These are phyloP conservation scores for Prunella strophiata DNA, from an alignment of 2,797 vertebrate genomes.

Conservation along the genomic window DNA sequence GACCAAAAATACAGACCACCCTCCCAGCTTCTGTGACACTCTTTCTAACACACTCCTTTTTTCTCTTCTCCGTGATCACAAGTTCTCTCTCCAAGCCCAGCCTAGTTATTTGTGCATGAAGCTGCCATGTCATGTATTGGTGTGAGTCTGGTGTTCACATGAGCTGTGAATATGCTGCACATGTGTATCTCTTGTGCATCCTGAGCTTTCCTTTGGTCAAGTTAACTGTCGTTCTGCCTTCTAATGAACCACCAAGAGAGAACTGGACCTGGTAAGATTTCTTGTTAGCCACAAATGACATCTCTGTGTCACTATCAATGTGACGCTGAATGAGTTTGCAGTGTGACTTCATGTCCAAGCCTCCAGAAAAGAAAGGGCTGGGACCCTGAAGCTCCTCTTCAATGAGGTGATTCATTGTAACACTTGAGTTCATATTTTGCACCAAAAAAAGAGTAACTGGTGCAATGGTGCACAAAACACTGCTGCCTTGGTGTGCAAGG, in stretches of 20 bases:
- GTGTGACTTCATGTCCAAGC: not conserved
- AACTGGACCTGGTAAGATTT: constrained; percentile 72
- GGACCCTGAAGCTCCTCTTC: not conserved
- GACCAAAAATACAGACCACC: constrained; percentile 82
- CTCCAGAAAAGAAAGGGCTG: not conserved
- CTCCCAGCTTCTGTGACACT: constrained; percentile 77
- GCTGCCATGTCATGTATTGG: constrained; percentile 71
- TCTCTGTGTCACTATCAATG: not conserved
- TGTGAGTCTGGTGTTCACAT: constrained; percentile 75
- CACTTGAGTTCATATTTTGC: not conserved
- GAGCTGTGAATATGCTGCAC: constrained; percentile 72
- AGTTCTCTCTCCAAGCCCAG: constrained; percentile 73
- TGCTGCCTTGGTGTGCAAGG: not conserved
- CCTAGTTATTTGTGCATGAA: constrained; percentile 79
- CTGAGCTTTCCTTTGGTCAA: constrained; percentile 69
- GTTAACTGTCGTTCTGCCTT: constrained; percentile 69
- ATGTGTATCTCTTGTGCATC: constrained; percentile 70
- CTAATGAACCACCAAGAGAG: constrained; percentile 76
- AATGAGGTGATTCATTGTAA: not conserved
- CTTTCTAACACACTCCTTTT: constrained; percentile 73
- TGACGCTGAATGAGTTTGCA: not conserved
- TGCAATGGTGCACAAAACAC: not conserved
- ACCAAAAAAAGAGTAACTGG: not conserved
- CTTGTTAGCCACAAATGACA: constrained; percentile 30
- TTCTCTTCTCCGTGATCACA: constrained; percentile 57